Percentiles rank a stretch among this genome's conserved stretches.
Conservation (phyloP, 2,113 vertebrate species). For the Protobothrops flavoviridis region DNA sequence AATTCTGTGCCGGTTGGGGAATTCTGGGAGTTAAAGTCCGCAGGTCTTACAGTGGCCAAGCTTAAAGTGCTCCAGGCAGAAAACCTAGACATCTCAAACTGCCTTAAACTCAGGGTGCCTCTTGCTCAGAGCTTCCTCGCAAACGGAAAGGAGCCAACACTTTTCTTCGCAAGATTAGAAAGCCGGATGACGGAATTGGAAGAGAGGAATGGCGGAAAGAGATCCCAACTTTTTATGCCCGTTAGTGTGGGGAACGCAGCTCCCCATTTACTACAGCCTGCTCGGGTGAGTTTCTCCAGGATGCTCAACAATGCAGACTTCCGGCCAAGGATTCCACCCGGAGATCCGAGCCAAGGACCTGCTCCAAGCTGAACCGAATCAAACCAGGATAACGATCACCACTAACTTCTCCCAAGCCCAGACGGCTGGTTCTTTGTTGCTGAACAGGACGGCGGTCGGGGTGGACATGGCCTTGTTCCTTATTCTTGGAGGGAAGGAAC, state of each 20-base stretch:
- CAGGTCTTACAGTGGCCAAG: not conserved
- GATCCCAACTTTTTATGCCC: not conserved
- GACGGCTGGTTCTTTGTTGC: not conserved
- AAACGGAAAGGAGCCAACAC: not conserved
- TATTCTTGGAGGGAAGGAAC: conserved; percentile 42
- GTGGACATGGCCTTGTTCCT: not conserved
- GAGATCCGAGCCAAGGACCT: not conserved
- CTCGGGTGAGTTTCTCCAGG: not conserved
- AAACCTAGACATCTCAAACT: not conserved
- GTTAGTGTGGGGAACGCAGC: not conserved
- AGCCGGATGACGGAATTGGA: not conserved
- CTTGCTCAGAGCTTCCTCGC: not conserved
- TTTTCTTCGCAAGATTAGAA: not conserved
- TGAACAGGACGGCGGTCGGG: not conserved
- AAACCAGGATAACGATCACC: not conserved
- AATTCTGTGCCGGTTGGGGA: not conserved
- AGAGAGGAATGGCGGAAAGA: not conserved
- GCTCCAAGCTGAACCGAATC: not conserved
- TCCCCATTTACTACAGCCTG: not conserved
- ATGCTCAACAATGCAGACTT: not conserved
- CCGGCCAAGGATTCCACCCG: not conserved
- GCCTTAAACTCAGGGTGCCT: not conserved
- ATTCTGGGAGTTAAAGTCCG: not conserved
- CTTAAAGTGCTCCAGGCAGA: not conserved
- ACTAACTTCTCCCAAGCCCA: not conserved